Base-by-base conservation (phyloP, 2,888 invertebrate genomes). In the Mayetiola destructor region DNA sequence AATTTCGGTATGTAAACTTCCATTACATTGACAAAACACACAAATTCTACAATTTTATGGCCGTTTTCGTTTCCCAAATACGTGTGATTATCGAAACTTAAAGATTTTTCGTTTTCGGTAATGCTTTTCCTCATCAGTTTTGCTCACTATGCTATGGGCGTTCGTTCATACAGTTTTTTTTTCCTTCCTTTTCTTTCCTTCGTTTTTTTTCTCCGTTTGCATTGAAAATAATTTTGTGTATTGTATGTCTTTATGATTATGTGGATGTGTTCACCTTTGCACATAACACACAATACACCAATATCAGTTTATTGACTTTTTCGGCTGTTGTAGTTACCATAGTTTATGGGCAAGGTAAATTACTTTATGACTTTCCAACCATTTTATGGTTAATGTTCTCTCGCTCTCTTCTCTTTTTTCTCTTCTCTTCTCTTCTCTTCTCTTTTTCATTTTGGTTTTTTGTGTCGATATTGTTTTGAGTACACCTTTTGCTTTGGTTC, bases 81-180 rank as follows among this genome's bases (percentile, higher is more conserved):
- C 48, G 48, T 48, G 48, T 48, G 48, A 48, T 48, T 48, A 48
- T 48, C 48, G 48, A 48, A 48, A 48, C 48, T 27, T 48, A 27
- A 48, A 48, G 48, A 48, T 48, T 48, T n/a, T 48, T 48, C 48
- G 48, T 48, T 48, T 48, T n/a, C n/a, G 48, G 48, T 48, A 48
- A 48, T 48, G 27, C 39, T 18, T 27, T 48, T 16, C n/a, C n/a
- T 27, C 21, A 42, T 42, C 21, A 42, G 21, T 42, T 42, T 42
- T 42, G 9, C 42, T 42, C 21, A 27, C 12, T 37, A 16, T 48
- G 48, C 6, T 4, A 42, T 16, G 39, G 42, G 42, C 23, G 39
- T 27, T 1, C 16, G 2, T n/a, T 23, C 48, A 3, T 27, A 14
- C 48, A 37, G 4, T 37, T 37, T 37, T 37, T 14, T 10, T 32